Evolutionary conservation across 1,140 invertebrate genomes (phyloP), one percentile per base, ranked within the genome.

Genomic region (Lutraria rhynchaena): DNA sequence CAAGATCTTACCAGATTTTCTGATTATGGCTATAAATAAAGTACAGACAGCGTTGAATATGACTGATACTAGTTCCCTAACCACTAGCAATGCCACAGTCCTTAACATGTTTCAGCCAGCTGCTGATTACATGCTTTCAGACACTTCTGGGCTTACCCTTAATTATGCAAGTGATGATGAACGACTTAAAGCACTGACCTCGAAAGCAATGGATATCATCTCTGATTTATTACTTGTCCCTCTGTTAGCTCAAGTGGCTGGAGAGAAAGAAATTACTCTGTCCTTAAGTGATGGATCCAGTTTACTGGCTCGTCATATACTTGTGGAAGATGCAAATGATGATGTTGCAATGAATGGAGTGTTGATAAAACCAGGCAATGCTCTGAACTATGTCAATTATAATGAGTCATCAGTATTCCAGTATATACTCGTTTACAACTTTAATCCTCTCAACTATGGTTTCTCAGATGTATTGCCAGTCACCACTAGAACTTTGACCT

Each of bases 361-460:
- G 37, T 15, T 7, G 15, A 15, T 41, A 15, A 5, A 41, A 41
- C 5, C 37, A 7, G 37, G 37, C 5, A 41, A 41, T 15, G 15
- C 37, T 7, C 37, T 41, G 37, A 41, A 15, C 15, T 53, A 69
- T 13, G 49, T 74, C 7, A 46, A 74, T 15, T 41, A 55, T 1
- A 49, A 63, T 11, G 69, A 81, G 13, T 33, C 49, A 9, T 86
- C 87, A 63, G 61, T 88, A 0, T 84, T 86, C 24, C 85, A 88
- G 65, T 65, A 87, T 1, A 37, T 84, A 5, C 78, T 81, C 37
- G 75, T 65, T 9, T 69, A 61, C 4, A 22, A 60, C 15, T 19
- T 81, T 17, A 89, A 87, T 67, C 87, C 86, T 15, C 89, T 74
- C 63, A 85, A 87, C n/a, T 90, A 83, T 83, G 87, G 86, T 27